Percentiles rank a stretch among this genome's conserved stretches.
phyloP scores from a whole-genome alignment of 2,888 invertebrate genomes.

The Amblyjoppa proteus region DNA sequence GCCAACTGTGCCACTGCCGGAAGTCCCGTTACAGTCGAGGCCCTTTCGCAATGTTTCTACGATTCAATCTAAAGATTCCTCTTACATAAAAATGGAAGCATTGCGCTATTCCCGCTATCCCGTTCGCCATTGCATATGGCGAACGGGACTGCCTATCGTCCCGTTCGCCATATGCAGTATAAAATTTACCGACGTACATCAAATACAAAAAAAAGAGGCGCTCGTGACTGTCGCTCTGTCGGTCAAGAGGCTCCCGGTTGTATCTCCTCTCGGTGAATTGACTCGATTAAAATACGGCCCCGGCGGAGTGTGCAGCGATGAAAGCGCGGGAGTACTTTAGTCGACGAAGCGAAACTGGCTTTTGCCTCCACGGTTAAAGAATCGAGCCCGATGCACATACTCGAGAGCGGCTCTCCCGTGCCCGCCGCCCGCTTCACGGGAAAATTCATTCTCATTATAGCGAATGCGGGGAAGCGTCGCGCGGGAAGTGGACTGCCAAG shows the following conservation, averaged over 20 bases:
- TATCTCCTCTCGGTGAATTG: neutral
- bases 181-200: neutral
- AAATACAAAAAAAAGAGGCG: neutral
- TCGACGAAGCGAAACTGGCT: constrained; percentile 4
- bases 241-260: neutral
- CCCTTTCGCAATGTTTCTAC: no score
- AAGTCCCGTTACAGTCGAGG: neutral
- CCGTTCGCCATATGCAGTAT: neutral
- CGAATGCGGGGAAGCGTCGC: constrained; percentile 25
- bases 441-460: constrained; percentile 57
- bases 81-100: no score
- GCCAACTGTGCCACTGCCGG: neutral
- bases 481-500: constrained; percentile 3
- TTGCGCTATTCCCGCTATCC: no score
- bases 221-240: neutral
- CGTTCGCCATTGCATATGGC: no score
- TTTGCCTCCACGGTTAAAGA: constrained; percentile 19
- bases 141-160: no score
- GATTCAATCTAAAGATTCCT: no score
- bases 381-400: constrained; percentile 10
- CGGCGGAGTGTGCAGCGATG: neutral
- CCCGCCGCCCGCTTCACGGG: neutral
- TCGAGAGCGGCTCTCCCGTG: neutral
- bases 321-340: neutral
- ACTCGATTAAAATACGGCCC: neutral